Conservation (phyloP, 2,888 invertebrate species). For the Chrysomela aeneicollis region DNA sequence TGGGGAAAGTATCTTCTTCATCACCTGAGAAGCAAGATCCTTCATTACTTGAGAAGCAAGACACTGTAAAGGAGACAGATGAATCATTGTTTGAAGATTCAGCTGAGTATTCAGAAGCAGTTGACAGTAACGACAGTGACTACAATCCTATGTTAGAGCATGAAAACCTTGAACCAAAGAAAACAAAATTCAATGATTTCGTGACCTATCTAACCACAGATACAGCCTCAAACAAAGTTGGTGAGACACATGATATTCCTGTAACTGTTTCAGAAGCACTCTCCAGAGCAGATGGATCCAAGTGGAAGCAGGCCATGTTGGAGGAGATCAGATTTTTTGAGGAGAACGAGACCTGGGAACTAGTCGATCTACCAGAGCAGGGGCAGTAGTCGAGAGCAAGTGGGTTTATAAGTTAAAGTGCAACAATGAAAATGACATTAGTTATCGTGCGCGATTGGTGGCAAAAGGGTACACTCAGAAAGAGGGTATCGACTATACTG, state of each 20-base stretch:
- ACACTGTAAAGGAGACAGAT: background rate
- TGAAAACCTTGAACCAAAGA: constrained; percentile 10
- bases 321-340: constrained; percentile 45
- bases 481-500: constrained; percentile 45
- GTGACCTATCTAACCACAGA: constrained; percentile 15
- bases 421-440: constrained; percentile 36
- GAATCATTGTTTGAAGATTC: background rate
- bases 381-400: constrained; percentile 36
- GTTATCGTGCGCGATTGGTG: constrained; percentile 46
- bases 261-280: constrained; percentile 38
- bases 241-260: constrained; percentile 26
- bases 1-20: constrained; percentile 22
- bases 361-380: constrained; percentile 38
- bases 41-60: constrained; percentile 2
- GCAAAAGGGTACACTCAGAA: constrained; percentile 46
- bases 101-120: background rate
- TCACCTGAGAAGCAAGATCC: too few relatives aligned
- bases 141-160: background rate
- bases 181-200: constrained; percentile 18
- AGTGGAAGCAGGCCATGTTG: constrained; percentile 44
- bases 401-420: constrained; percentile 42
- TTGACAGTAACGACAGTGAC: background rate
- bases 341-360: constrained; percentile 42
- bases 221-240: background rate
- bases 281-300: constrained; percentile 35